Evolutionary conservation across 2,888 invertebrate species (phyloP).

Genomic region (Cheilosia grossa): DNA sequence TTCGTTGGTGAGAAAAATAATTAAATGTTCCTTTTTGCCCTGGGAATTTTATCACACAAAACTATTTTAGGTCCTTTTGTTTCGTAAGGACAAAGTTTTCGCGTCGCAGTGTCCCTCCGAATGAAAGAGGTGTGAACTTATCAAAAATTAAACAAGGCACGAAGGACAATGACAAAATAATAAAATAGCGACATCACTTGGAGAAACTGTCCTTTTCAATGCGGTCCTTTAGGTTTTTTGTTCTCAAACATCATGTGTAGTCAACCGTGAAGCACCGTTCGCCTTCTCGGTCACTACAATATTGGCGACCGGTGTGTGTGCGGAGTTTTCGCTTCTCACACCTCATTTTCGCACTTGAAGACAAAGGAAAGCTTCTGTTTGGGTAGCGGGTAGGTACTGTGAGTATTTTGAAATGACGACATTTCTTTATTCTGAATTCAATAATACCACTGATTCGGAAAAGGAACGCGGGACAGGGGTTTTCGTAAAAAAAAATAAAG

Average conservation of each 20-base stretch:
- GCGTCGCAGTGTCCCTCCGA: conserved; percentile 17
- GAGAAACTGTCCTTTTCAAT: conserved; percentile 46
- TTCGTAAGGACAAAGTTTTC: conserved; percentile 27
- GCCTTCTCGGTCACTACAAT: conserved; percentile 7
- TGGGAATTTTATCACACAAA: conserved; percentile 38
- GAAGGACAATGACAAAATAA: conserved; percentile 53
- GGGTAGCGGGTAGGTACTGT: neutral
- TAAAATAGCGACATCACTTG: conserved; percentile 38
- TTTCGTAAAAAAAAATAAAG: conserved; percentile 3
- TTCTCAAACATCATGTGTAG: conserved; percentile 46
- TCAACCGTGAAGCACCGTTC: conserved; percentile 46
- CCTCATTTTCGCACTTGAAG: conserved; percentile 67
- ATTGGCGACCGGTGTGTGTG: conserved; percentile 7
- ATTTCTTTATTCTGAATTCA: conserved; percentile 66
- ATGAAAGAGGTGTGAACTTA: conserved; percentile 66
- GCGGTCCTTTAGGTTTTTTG: conserved; percentile 34
- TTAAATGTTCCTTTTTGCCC: conserved; percentile 53
- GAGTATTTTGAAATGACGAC: conserved; percentile 50
- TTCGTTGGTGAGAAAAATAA: conserved; percentile 50
- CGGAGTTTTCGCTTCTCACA: conserved; percentile 57
- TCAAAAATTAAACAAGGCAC: conserved; percentile 69
- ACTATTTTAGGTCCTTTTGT: conserved; percentile 47
- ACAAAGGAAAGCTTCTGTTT: conserved; percentile 55
- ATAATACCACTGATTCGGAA: conserved; percentile 50
- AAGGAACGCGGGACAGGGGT: conserved; percentile 10